Conservation (phyloP, 2,797 vertebrate species). For the Peromyscus eremicus region DNA sequence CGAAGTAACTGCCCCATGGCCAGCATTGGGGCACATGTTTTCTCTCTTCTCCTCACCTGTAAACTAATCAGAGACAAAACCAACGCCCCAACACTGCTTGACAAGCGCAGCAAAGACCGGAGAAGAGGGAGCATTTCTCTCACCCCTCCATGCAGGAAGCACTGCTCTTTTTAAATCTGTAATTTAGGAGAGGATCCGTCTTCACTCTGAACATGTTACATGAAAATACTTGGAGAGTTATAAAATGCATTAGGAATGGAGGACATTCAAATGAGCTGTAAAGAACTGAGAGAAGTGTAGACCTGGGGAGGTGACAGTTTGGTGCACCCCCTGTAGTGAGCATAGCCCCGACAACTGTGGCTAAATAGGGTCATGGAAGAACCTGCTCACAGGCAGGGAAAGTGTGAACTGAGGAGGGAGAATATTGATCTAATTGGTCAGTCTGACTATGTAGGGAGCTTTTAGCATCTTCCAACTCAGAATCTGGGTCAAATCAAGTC, state of each 20-base stretch:
- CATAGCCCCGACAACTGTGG: background rate
- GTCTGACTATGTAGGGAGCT: background rate
- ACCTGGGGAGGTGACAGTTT: accelerated
- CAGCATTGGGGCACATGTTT: background rate
- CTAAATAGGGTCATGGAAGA: background rate
- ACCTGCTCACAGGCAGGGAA: background rate
- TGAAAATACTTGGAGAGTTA: background rate
- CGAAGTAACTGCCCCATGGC: background rate
- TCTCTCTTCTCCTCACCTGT: background rate
- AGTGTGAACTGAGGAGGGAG: background rate
- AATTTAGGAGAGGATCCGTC: background rate
- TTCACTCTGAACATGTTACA: background rate
- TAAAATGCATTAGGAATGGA: background rate
- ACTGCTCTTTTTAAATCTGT: background rate
- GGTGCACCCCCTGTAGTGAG: accelerated
- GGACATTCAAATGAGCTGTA: background rate
- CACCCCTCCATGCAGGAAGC: background rate
- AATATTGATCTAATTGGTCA: background rate
- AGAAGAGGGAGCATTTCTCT: background rate
- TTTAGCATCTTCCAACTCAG: background rate
- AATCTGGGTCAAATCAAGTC: background rate
- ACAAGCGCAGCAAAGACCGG: background rate
- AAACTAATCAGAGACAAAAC: background rate
- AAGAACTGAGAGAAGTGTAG: background rate
- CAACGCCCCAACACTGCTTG: background rate